Evolutionary conservation across 1,140 invertebrate genomes (phyloP).

Genomic region (Ephestia elutella): DNA sequence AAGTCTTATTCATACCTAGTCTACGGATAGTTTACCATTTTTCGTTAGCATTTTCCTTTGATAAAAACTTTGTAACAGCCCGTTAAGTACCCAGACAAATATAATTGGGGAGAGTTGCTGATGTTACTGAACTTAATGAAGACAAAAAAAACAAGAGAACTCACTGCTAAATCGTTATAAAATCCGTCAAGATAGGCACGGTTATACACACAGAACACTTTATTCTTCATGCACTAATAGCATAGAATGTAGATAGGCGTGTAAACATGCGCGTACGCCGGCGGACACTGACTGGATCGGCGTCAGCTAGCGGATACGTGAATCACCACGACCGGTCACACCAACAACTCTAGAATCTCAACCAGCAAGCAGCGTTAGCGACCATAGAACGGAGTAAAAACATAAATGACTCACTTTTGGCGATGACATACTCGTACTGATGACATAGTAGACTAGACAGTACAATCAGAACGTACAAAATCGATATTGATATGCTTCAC

Average conservation of each 20-base stretch:
- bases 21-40: too few relatives aligned
- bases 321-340: conserved; percentile 41
- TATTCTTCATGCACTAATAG: conserved; percentile 54
- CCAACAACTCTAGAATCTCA: conserved; percentile 30
- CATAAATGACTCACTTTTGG: conserved; percentile 20
- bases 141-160: conserved; percentile 13
- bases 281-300: conserved; percentile 33
- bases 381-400: background rate
- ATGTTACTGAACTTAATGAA: conserved; percentile 17
- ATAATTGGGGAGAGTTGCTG: background rate
- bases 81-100: background rate
- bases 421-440: conserved; percentile 14
- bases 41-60: background rate
- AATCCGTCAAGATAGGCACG: conserved; percentile 18
- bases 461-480: background rate
- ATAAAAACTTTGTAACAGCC: background rate
- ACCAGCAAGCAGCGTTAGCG: conserved; percentile 13
- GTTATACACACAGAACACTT: conserved; percentile 37
- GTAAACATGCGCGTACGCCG: conserved; percentile 53
- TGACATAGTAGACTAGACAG: background rate
- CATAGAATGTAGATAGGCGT: conserved; percentile 39
- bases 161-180: conserved; percentile 5
- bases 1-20: too few relatives aligned
- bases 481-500: conserved; percentile 1
- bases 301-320: conserved; percentile 48